phyloP scores from a whole-genome alignment of 2,113 vertebrate species.

The Charina bottae region DNA sequence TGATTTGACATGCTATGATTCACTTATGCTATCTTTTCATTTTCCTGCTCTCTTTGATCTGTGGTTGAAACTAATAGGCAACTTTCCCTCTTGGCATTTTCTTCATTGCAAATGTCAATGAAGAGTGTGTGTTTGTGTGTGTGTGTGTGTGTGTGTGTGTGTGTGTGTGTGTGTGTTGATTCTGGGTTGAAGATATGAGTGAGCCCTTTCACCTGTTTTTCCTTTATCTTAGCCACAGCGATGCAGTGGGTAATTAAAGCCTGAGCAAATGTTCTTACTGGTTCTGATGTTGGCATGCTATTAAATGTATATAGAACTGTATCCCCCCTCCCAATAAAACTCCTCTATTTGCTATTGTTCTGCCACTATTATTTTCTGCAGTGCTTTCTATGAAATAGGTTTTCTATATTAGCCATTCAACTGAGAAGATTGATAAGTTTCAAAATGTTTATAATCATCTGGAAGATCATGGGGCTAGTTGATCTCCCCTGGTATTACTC shows the following conservation, averaged over 20 bases:
- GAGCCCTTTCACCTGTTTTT: background rate
- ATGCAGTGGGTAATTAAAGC: background rate
- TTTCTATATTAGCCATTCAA: background rate
- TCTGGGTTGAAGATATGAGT: background rate
- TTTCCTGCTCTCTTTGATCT: background rate
- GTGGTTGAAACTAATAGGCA: background rate
- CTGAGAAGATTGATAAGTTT: background rate
- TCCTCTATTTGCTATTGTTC: background rate
- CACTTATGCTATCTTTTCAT: background rate
- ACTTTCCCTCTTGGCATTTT: background rate
- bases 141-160: background rate
- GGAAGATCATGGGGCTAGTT: background rate
- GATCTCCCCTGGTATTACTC: background rate
- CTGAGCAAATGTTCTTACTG: background rate
- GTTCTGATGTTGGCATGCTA: background rate
- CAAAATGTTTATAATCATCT: background rate
- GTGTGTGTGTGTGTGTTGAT: no score
- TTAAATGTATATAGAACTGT: no score
- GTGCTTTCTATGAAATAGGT: background rate
- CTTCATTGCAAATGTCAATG: background rate
- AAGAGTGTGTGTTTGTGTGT: background rate
- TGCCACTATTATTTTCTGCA: background rate
- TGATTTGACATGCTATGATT: background rate
- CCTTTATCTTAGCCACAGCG: background rate
- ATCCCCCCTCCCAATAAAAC: no score